A percentile compares a stretch with the other conserved stretches of the same genome.
Conservation (phyloP, 1,140 invertebrate species). For the Palaemon carinicauda region DNA sequence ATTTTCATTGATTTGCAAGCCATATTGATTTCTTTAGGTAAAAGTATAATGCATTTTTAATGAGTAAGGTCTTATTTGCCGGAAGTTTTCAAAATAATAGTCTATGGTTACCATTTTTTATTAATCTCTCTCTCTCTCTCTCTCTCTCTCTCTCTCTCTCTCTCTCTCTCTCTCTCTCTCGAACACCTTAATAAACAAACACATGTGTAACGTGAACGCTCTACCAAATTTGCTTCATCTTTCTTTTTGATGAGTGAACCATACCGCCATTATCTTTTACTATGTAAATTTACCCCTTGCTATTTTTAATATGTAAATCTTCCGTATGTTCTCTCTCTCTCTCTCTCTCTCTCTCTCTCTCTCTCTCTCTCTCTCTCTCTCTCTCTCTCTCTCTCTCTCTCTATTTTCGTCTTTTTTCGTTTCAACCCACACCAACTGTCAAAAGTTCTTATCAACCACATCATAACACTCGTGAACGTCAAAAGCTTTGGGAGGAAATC, state of each 20-base stretch:
- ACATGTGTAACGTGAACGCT: too few relatives aligned
- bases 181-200: too few relatives aligned
- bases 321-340: background rate
- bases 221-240: too few relatives aligned
- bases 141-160: slow-evolving; percentile 2
- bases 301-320: background rate
- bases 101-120: background rate
- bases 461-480: too few relatives aligned
- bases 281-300: too few relatives aligned
- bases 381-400: background rate
- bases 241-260: too few relatives aligned
- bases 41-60: too few relatives aligned
- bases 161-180: slow-evolving; percentile 8
- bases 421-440: background rate
- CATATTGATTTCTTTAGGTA: background rate
- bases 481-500: too few relatives aligned
- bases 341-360: background rate
- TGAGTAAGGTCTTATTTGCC: background rate
- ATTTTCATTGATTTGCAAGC: background rate
- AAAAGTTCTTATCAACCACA: background rate
- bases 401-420: background rate
- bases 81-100: background rate
- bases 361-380: background rate
- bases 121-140: background rate
- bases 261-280: too few relatives aligned